Evolutionary conservation across 2,797 vertebrate genomes (phyloP), one percentile per base, ranked within the genome.

Genomic region (Schizothorax lantsangensis): DNA sequence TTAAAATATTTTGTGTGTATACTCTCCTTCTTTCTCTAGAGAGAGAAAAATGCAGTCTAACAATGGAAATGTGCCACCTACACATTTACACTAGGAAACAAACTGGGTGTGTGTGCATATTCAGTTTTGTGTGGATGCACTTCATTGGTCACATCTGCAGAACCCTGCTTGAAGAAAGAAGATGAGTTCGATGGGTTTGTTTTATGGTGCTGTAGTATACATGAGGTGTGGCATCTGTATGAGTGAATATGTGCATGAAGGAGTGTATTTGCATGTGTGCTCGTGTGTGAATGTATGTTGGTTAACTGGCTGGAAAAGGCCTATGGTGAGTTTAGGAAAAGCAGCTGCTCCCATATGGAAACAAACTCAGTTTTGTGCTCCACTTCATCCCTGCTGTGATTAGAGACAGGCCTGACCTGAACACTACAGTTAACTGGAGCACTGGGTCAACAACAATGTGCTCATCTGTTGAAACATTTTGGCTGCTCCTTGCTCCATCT

Each of bases 331-430:
- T 40, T 84, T 74, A 84, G 75, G 14, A 88, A 80, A 84, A 79
- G 73, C 84, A 88, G 81, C 72, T 89, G 84, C 72, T 86, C 57
- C 75, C 86, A 72, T 86, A 64, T 84, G 69, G 74, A 83, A 68
- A n/a, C 11, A 84, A 52, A 57, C 30, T 81, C 43, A 17, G 33
- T 40, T 82, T 40, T 82, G 21, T 82, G 66, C 81, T 40, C 30
- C 47, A 26, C 33, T 82, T 72, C 64, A 82, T 72, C 45, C 72
- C 47, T 33, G 62, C 26, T 38, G 26, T 81, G 79, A 47, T 66
- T 66, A 30, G 21, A 68, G 62, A 15, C 15, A 47, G 40, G 30
- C 59, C 59, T 66, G 79, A 66, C n/a, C 59, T 80, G n/a, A 80
- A 45, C 78, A 21, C 1, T 79, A 57, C 36, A 45, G 59, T 80